Base-by-base conservation (phyloP, 2,888 invertebrate species). In the Euclidia mi region DNA sequence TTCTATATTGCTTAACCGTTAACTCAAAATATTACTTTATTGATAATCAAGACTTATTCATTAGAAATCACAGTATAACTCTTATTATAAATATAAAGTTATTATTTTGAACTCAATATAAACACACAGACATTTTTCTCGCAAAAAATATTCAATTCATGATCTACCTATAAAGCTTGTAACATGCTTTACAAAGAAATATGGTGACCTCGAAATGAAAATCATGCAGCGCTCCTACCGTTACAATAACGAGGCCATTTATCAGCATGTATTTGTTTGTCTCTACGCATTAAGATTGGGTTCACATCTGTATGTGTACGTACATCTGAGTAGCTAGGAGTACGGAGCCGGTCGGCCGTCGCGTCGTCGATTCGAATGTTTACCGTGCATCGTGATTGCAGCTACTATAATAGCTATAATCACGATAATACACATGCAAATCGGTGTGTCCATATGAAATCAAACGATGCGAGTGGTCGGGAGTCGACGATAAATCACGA, bases 191-290 rank as follows among this genome's bases (percentile, higher is more conserved):
- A 86, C 82, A 85, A 84, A 91, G 86, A 88, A 82, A 88, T 85
- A 85, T 82, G 79, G 79, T 88, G 93, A 89, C 94, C 94, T 88
- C 91, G 85, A 92, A 91, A 91, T 88, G 87, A 91, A 90, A 90
- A 90, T 90, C 91, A 92, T 90, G 91, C 89, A 89, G 87, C 84
- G 81, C 82, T 88, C 81, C 82, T 89, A 91, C 94, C 92, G 93
- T 93, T 93, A 92, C 82, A 89, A 85, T 91, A 94, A 92, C 91
- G 93, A 93, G 92, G 91, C 88, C 91, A 91, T 92, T 91, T 91
- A 94, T 92, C 89, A 91, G 82, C 83, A 78, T 84, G 86, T 90
- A 85, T 92, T 92, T 92, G 90, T 92, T 91, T 93, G 87, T 89
- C 83, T 87, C 78, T 82, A 81, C 82, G 71, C 82, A 87, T 86